Conservation (phyloP, 1,140 invertebrate species). For the Apolygus lucorum region DNA sequence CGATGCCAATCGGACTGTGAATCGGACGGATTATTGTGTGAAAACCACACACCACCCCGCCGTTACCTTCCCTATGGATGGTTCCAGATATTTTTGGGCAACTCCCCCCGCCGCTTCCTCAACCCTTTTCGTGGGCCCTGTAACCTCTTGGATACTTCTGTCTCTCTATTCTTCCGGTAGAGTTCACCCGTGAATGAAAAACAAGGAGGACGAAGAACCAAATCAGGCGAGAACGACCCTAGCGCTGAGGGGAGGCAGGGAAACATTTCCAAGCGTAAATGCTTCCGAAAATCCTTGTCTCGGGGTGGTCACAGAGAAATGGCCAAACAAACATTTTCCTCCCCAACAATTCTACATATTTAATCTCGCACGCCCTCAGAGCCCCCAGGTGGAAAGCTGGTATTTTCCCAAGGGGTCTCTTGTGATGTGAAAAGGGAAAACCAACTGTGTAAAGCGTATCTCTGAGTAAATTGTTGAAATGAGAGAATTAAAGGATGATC, state of each 20-base stretch:
- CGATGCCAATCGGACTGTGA: constrained; percentile 12
- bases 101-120: no score
- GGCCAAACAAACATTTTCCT: background rate
- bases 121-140: background rate
- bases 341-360: background rate
- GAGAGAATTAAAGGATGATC: no score
- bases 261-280: no score
- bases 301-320: background rate
- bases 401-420: no score
- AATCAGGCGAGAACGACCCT: background rate
- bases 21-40: background rate
- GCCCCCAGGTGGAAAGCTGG: no score
- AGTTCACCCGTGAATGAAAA: background rate
- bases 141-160: background rate
- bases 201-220: background rate
- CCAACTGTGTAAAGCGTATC: no score
- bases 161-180: background rate
- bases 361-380: no score
- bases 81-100: no score
- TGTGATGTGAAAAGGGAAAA: no score
- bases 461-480: no score
- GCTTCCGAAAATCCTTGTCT: background rate
- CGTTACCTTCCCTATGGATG: no score
- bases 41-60: no score
- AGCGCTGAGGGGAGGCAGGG: background rate